Evolutionary conservation across 2,797 vertebrate species (phyloP).

Genomic region (Premnoplex brunnescens): DNA sequence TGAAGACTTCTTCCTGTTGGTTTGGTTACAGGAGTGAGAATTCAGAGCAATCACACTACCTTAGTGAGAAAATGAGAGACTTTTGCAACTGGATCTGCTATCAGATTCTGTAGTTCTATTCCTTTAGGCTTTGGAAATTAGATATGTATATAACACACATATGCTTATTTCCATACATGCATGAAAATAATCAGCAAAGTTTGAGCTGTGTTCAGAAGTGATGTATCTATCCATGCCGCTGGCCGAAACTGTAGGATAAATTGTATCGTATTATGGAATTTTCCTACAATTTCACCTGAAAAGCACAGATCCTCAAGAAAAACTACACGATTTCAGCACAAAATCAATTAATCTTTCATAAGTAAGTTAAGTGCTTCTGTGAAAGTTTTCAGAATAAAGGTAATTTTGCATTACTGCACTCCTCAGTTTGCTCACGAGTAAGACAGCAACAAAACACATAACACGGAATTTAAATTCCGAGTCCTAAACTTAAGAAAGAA

Average conservation of each 20-base stretch:
- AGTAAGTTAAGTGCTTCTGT: not conserved
- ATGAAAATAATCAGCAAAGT: not conserved
- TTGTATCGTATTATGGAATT: not conserved
- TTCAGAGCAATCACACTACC: not conserved
- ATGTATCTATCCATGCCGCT: not conserved
- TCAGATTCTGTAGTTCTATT: not conserved
- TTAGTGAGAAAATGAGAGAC: slow-evolving; percentile 3
- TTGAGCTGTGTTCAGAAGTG: not conserved
- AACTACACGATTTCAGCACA: not conserved
- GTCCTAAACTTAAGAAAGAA: not conserved
- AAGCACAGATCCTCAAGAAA: not conserved
- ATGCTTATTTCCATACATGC: not conserved
- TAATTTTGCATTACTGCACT: not conserved
- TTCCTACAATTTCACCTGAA: not conserved
- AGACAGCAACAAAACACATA: not conserved
- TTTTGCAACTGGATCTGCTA: not conserved
- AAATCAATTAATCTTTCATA: not conserved
- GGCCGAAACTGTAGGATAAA: not conserved
- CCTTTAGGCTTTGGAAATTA: not conserved
- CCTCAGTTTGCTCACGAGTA: not conserved
- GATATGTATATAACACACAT: not conserved
- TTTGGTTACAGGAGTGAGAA: not conserved
- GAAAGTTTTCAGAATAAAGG: not conserved
- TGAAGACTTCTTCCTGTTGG: not conserved
- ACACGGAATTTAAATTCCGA: not conserved